Evolutionary conservation across 2,797 vertebrate species (phyloP).

Genomic region (Iguana delicatissima): DNA sequence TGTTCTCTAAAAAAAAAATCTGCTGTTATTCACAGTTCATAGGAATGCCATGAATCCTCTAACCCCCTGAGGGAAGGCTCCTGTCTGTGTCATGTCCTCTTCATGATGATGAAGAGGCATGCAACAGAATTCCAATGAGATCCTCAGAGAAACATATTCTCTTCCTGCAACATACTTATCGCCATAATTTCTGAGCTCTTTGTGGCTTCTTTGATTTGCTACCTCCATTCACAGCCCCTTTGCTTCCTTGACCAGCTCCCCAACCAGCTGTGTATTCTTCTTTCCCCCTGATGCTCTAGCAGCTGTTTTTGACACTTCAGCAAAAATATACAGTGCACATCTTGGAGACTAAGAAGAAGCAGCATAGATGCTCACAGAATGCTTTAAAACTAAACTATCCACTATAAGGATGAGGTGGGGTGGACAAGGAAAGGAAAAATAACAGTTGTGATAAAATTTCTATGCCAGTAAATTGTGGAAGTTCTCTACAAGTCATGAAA

Average conservation of each 20-base stretch:
- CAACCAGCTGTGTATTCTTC: neutral
- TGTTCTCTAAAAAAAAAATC: no score
- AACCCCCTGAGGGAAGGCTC: neutral
- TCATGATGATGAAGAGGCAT: neutral
- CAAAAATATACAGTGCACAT: neutral
- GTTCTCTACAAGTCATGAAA: neutral
- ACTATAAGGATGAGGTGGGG: neutral
- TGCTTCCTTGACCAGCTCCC: conserved; percentile 13
- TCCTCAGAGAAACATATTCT: neutral
- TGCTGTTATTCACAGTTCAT: neutral
- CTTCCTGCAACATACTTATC: conserved; percentile 11
- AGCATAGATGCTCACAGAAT: neutral
- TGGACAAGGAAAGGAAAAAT: neutral
- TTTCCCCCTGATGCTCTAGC: neutral
- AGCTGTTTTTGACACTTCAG: neutral
- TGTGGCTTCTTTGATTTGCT: conserved; percentile 18
- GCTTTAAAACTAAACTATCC: conserved; percentile 5
- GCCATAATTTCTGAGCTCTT: neutral
- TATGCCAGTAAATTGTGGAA: neutral
- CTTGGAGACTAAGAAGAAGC: neutral
- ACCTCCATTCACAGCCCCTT: neutral
- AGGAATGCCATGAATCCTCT: neutral
- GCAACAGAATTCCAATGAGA: conserved; percentile 18
- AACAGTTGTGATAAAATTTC: neutral
- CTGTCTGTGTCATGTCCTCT: neutral